These are phyloP conservation scores for Darevskia mixta DNA, from an alignment of 2,797 vertebrate species.

Conservation along the genomic window DNA sequence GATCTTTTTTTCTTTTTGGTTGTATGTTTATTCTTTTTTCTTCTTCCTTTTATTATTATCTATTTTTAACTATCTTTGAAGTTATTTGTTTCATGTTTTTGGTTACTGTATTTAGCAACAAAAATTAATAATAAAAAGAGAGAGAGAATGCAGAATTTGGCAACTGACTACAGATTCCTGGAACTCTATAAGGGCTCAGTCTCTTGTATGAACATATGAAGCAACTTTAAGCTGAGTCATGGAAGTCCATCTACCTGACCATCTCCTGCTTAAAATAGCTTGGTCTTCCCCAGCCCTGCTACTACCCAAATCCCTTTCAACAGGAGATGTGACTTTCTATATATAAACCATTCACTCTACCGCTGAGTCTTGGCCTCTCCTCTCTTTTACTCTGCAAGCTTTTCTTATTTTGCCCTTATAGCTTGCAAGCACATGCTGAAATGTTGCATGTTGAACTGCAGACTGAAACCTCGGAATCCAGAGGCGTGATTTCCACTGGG, in stretches of 20 bases:
- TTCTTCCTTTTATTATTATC: too few relatives aligned
- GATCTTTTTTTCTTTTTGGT: too few relatives aligned
- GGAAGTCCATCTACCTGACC: not conserved
- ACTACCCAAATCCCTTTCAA: not conserved
- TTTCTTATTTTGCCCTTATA: not conserved
- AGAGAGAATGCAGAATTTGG: too few relatives aligned
- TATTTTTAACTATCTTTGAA: too few relatives aligned
- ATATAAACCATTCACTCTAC: not conserved
- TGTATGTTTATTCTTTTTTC: too few relatives aligned
- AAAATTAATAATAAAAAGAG: too few relatives aligned
- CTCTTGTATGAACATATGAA: not conserved
- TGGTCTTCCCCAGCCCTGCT: too few relatives aligned
- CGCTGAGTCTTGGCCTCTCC: not conserved
- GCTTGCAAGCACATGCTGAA: not conserved
- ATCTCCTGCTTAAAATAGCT: too few relatives aligned
- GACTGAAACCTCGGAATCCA: not conserved
- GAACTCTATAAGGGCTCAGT: not conserved
- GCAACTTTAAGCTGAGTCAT: not conserved
- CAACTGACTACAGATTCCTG: too few relatives aligned
- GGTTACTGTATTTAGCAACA: too few relatives aligned
- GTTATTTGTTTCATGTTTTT: too few relatives aligned
- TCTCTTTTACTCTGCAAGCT: not conserved
- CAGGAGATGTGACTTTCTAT: not conserved
- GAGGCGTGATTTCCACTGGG: not conserved
- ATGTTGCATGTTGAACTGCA: too few relatives aligned